phyloP scores from a whole-genome alignment of 1,140 invertebrate genomes.

The Lamellibrachia luymesi region DNA sequence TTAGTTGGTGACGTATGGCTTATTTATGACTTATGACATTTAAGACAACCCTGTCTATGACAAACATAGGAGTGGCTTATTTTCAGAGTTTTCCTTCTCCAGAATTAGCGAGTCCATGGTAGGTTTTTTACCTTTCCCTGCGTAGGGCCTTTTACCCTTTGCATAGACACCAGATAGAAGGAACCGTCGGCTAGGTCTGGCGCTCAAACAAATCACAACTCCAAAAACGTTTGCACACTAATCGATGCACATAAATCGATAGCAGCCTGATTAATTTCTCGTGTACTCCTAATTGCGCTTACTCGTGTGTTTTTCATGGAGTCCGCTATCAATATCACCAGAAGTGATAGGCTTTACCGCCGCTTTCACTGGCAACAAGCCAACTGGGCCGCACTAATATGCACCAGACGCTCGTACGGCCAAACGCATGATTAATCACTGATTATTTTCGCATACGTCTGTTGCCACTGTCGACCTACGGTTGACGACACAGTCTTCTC shows the following conservation, averaged over 20 bases:
- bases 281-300: background rate
- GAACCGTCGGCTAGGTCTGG: background rate
- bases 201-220: background rate
- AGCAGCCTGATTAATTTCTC: background rate
- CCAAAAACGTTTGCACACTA: background rate
- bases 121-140: too few relatives aligned
- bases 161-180: too few relatives aligned
- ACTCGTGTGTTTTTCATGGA: background rate
- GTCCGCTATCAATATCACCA: background rate
- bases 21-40: too few relatives aligned
- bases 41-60: too few relatives aligned
- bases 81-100: too few relatives aligned
- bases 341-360: background rate
- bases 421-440: background rate
- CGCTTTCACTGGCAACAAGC: background rate
- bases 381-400: background rate
- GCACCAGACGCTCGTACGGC: background rate
- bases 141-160: too few relatives aligned
- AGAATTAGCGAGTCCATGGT: too few relatives aligned
- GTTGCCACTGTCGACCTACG: background rate
- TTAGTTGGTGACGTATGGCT: too few relatives aligned
- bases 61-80: too few relatives aligned
- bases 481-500: background rate
- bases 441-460: background rate
- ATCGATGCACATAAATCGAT: background rate